Conservation (phyloP, 2,797 vertebrate genomes). For the Cheirogaleus major region DNA sequence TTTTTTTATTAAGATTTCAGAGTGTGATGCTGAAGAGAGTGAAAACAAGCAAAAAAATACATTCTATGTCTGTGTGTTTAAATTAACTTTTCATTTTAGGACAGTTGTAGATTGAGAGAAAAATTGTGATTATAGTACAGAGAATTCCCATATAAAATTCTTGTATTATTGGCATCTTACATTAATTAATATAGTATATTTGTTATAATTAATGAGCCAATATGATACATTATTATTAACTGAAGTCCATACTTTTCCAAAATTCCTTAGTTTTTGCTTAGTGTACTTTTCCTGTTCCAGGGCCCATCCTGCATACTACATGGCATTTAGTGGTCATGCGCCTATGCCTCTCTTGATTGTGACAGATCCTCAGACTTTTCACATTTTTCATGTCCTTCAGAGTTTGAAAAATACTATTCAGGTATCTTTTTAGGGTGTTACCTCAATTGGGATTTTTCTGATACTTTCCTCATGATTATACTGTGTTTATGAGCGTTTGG, state of each 20-base stretch:
- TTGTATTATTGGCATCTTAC: not conserved
- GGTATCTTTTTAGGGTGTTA: not conserved
- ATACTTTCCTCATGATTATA: not conserved
- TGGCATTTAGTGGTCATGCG: not conserved
- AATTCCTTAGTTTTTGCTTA: not conserved
- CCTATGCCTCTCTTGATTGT: not conserved
- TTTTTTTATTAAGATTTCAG: not conserved
- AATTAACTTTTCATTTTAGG: not conserved
- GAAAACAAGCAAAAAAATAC: not conserved
- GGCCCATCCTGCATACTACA: accelerated
- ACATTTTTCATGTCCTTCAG: not conserved
- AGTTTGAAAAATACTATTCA: not conserved
- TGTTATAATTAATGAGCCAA: not conserved
- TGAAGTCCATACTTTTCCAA: not conserved
- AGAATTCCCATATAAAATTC: not conserved
- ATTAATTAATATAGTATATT: not conserved
- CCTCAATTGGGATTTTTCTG: not conserved
- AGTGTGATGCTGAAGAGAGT: not conserved
- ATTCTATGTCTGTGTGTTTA: not conserved
- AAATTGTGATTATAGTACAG: not conserved
- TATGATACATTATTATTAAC: not conserved
- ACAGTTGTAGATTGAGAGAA: not conserved
- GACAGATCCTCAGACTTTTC: not conserved
- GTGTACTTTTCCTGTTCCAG: not conserved
- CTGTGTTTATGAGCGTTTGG: not conserved